A percentile compares a stretch with the other conserved stretches of the same genome.
Conservation (phyloP, 2,113 vertebrate genomes). For the Gadus macrocephalus region DNA sequence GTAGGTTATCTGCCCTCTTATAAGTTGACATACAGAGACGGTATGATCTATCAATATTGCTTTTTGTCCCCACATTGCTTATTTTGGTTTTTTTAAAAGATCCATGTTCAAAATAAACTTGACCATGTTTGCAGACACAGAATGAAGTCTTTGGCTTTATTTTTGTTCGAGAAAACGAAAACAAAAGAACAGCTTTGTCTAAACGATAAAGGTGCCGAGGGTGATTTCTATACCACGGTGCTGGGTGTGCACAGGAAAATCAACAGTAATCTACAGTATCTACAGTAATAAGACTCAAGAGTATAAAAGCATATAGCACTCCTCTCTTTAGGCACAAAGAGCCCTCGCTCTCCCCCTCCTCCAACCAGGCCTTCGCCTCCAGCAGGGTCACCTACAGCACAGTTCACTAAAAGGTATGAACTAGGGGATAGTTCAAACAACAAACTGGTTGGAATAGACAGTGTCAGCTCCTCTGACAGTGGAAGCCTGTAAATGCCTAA, state of each 20-base stretch:
- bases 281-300: constrained; percentile 59
- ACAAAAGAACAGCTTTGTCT: no score
- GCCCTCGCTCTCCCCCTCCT: constrained; percentile 5
- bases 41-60: constrained; percentile 23
- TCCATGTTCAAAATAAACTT: no score
- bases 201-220: no score
- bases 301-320: constrained; percentile 40
- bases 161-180: not conserved
- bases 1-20: no score
- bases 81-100: no score
- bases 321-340: constrained; percentile 50
- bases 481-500: no score
- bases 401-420: no score
- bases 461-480: no score
- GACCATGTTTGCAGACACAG: not conserved
- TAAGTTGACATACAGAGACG: no score
- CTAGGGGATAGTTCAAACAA: no score
- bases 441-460: no score
- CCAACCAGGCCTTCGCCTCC: constrained; percentile 10
- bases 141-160: constrained; percentile 55
- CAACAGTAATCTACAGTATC: constrained; percentile 17
- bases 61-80: constrained; percentile 11
- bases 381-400: not conserved
- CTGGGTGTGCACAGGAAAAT: constrained; percentile 5
- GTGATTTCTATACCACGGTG: not conserved